Conservation (phyloP, 2,797 vertebrate species). For the Semaprochilodus insignis region DNA sequence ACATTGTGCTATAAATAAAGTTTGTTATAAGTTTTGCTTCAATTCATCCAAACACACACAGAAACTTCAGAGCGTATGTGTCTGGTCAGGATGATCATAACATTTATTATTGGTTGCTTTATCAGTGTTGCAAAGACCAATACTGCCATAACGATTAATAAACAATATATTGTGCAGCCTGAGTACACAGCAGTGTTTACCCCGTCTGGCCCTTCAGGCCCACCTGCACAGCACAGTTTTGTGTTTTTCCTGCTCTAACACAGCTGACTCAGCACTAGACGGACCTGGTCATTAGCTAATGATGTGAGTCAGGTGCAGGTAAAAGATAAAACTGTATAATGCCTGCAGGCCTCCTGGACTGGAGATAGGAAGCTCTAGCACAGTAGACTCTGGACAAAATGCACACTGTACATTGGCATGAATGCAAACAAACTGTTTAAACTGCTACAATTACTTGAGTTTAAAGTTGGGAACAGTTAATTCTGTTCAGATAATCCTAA, state of each 20-base stretch:
- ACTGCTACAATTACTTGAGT: not conserved
- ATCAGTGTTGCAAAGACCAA: not conserved
- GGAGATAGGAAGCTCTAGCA: not conserved
- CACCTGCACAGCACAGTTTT: not conserved
- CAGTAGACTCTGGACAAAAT: not conserved
- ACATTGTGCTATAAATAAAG: no score
- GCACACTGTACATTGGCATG: not conserved
- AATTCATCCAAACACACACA: no score
- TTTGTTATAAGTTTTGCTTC: no score
- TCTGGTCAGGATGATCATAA: no score
- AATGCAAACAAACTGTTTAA: not conserved
- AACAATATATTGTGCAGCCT: not conserved
- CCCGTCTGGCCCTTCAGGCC: not conserved
- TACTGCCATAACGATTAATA: not conserved
- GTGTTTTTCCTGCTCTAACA: conserved; percentile 22
- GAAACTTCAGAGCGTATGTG: no score
- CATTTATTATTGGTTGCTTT: conserved; percentile 13
- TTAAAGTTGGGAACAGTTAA: not conserved
- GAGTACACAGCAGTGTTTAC: not conserved
- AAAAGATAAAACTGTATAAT: not conserved
- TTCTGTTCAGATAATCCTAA: no score
- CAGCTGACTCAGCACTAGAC: conserved; percentile 10
- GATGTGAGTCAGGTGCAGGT: conserved; percentile 12
- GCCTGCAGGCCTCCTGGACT: not conserved
- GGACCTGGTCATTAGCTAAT: conserved; percentile 7